phyloP scores from a whole-genome alignment of 2,113 vertebrate genomes.

The Etia nguti region DNA sequence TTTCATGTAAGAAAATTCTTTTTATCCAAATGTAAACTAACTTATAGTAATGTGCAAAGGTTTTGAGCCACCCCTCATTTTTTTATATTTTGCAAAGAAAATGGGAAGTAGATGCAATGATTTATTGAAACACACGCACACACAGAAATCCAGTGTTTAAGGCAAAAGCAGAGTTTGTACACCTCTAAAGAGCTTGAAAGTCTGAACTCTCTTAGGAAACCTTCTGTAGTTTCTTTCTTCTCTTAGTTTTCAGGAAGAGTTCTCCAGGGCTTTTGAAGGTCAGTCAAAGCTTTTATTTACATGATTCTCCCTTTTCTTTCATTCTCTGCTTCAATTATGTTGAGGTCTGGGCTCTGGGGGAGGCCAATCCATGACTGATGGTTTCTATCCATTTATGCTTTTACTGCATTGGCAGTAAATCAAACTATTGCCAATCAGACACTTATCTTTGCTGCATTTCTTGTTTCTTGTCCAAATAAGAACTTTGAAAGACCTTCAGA shows the following conservation, averaged over 20 bases:
- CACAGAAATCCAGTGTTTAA: background rate
- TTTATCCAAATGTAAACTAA: background rate
- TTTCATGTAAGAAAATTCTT: background rate
- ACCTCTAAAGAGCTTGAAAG: background rate
- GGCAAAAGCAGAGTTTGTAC: background rate
- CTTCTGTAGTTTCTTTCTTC: background rate
- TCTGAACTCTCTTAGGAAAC: background rate
- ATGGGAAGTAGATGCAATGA: background rate
- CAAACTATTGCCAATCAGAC: background rate
- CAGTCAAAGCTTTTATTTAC: rapidly evolving
- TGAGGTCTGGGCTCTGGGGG: background rate
- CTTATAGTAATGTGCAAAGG: background rate
- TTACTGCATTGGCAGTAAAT: background rate
- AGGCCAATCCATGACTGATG: background rate
- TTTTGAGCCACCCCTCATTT: background rate
- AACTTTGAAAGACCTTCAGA: background rate
- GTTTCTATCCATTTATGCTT: background rate
- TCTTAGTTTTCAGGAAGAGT: background rate
- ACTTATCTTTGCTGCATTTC: background rate
- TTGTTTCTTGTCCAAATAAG: background rate
- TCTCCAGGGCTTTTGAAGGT: rapidly evolving
- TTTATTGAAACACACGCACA: background rate
- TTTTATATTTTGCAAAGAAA: background rate
- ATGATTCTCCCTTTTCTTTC: background rate
- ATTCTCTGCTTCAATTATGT: background rate